Conservation (phyloP, 2,888 invertebrate genomes). For the Synanthedon myopaeformis region DNA sequence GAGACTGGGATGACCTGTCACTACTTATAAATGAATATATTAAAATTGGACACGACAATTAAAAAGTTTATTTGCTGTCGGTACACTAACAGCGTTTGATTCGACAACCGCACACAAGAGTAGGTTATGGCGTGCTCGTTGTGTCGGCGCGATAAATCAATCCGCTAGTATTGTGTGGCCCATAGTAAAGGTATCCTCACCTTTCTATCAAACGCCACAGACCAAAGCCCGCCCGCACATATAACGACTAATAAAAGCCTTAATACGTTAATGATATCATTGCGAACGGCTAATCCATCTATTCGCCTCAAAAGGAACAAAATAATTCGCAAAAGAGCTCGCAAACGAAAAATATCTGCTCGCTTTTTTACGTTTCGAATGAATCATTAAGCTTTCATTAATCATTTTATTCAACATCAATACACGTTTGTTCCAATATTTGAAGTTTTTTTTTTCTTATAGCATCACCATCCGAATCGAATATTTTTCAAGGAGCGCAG, state of each 20-base stretch:
- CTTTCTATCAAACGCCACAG: slow-evolving; percentile 15
- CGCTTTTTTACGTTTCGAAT: not conserved
- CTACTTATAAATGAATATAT: no score
- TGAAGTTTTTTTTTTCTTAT: not conserved
- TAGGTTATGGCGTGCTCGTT: slow-evolving; percentile 27
- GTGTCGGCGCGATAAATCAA: slow-evolving; percentile 59
- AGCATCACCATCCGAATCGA: not conserved
- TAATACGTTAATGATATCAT: not conserved
- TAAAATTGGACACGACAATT: no score
- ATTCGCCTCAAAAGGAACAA: no score
- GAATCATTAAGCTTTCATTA: not conserved
- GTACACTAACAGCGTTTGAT: slow-evolving; percentile 20
- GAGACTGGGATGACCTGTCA: no score
- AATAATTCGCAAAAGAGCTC: no score
- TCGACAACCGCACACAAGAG: slow-evolving; percentile 24
- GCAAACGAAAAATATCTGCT: no score
- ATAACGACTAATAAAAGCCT: not conserved
- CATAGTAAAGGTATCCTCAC: slow-evolving; percentile 30
- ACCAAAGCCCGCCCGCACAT: slow-evolving; percentile 6
- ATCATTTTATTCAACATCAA: not conserved
- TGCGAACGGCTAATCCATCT: not conserved
- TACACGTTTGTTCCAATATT: not conserved
- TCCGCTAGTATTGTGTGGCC: slow-evolving; percentile 43
- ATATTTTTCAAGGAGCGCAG: slow-evolving; percentile 1
- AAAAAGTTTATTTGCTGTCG: slow-evolving; percentile 12